Percentiles rank a stretch among this genome's conserved stretches.
phyloP scores from a whole-genome alignment of 2,113 vertebrate genomes.

The Sula dactylatra region DNA sequence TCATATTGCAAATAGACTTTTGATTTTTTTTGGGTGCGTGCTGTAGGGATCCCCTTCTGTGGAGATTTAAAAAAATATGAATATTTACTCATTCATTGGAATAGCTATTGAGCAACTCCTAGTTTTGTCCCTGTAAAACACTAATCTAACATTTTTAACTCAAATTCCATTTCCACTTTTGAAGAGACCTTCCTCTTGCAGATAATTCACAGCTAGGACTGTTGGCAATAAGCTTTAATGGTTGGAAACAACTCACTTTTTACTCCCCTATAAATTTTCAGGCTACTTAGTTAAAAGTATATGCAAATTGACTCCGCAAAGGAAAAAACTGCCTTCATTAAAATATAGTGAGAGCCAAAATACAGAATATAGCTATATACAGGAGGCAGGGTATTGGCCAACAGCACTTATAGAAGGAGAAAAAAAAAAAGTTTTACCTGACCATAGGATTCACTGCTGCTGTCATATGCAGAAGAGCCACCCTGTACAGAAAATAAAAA shows the following conservation, averaged over 20 bases:
- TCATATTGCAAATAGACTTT: not conserved
- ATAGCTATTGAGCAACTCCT: not conserved
- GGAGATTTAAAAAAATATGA: not conserved
- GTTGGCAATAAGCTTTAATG: not conserved
- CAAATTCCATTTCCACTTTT: not conserved
- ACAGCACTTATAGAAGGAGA: not conserved
- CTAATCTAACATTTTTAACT: not conserved
- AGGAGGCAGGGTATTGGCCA: not conserved
- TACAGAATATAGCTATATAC: not conserved
- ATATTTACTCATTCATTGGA: not conserved
- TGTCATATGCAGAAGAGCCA: not conserved
- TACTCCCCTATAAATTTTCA: not conserved
- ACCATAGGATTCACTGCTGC: conserved; percentile 27
- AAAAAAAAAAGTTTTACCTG: not conserved
- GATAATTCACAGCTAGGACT: not conserved
- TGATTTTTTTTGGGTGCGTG: not conserved
- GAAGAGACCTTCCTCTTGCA: not conserved
- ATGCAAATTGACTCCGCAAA: not conserved
- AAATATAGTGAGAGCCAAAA: not conserved
- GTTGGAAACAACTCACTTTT: not conserved
- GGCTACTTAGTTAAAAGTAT: not conserved
- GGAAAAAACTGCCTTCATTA: not conserved
- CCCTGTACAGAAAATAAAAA: not conserved
- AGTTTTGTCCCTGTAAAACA: not conserved
- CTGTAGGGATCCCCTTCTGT: not conserved